Evolutionary conservation across 2,113 vertebrate species (phyloP), one percentile per base, ranked within the genome.

Genomic region (Eurystomus gularis): DNA sequence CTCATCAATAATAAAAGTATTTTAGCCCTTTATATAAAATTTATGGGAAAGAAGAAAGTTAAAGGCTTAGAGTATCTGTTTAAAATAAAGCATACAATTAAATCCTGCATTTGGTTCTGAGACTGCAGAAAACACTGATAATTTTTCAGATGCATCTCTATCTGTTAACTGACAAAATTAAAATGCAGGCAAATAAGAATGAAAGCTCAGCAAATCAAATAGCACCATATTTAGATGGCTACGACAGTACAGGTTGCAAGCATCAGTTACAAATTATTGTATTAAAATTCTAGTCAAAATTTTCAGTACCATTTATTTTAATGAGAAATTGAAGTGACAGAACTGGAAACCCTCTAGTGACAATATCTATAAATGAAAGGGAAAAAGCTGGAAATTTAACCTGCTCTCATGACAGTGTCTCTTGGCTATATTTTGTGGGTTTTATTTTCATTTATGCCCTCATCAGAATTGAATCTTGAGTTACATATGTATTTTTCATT

Each of bases 291-390:
- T 75, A 82, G 76, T 93, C 39, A 82, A 88, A 92, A 21, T 24
- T 93, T 95, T 86, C 76, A 86, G 35, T 69, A 64, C 21, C 58
- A 87, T 54, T 94, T 91, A 95, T 82, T 92, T 82, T 90, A 97
- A 95, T 86, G 76, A 94, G 82, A 93, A 88, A 80, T 81, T 17
- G 68, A 96, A 92, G 76, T 80, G 90, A 75, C 71, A 96, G 72
- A 91, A 89, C 48, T 44, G 76, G 68, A 93, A 94, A 92, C 33
- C 28, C 79, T 95, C 73, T 82, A 69, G 85, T 72, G 72, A 93
- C 58, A 92, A 73, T 82, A 91, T 78, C 48, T 44, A 73, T 51
- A 94, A 94, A 92, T 65, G 23, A 88, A 92, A 33, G 35, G 5
- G 17, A 79, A 93, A 90, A 91, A 39, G 8, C 15, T 77, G 40